A percentile compares a stretch with the other conserved stretches of the same genome.
phyloP scores from a whole-genome alignment of 2,113 vertebrate species.

The Anseranas semipalmata region DNA sequence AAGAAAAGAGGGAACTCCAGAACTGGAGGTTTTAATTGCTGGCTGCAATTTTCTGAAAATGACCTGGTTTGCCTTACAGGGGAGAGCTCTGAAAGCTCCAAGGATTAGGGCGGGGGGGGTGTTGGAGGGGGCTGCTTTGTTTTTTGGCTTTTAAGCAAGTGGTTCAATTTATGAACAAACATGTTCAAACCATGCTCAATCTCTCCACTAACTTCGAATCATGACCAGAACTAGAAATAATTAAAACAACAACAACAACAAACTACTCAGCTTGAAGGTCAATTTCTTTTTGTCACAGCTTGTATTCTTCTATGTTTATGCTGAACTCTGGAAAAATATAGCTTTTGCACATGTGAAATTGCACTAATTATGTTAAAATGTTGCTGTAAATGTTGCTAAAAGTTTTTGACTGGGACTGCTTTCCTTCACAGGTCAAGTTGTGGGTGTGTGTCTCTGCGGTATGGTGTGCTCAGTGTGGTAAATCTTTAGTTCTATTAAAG shows the following conservation, averaged over 20 bases:
- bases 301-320: background rate
- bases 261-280: background rate
- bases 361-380: background rate
- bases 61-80: background rate
- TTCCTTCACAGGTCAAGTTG: background rate
- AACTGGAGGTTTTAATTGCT: background rate
- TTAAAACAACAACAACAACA: background rate
- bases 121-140: constrained; percentile 21
- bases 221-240: background rate
- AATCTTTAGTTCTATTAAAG: background rate
- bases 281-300: background rate
- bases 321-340: background rate
- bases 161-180: background rate
- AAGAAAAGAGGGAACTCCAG: constrained; percentile 34
- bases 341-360: background rate
- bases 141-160: background rate
- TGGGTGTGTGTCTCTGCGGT: background rate
- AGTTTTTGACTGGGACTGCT: background rate
- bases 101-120: background rate
- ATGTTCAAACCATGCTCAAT: background rate
- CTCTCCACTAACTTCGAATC: background rate
- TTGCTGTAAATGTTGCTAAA: background rate
- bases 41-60: background rate
- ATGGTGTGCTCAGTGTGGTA: background rate
- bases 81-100: background rate